Base-by-base conservation (phyloP, 2,113 vertebrate genomes). In the Polypterus senegalus region DNA sequence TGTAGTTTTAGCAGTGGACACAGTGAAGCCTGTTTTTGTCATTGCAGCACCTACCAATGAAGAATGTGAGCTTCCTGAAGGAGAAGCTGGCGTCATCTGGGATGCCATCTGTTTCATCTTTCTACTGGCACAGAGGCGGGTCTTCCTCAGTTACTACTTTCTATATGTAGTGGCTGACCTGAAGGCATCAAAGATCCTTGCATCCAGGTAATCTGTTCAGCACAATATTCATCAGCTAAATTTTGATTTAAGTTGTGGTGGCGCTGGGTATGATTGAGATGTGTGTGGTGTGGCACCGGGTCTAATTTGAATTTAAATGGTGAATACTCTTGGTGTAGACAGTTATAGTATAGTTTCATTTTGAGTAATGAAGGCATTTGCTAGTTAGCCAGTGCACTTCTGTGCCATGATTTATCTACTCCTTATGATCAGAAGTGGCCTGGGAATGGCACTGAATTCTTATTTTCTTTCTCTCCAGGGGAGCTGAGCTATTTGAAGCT, bases 121-220 rank as follows among this genome's bases (percentile, higher is more conserved):
- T 57, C 80, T 91, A 48, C 72, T 88, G 65, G 75, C 70, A 6
- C 88, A 86, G 71, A 65, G 77, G 9, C 75, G 79, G 27, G 73
- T 83, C 57, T 91, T 90, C 64, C 83, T 79, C 61, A 90, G 85
- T 70, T 86, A 83, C 67, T 83, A 84, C 62, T 88, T 83, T 67
- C 81, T 90, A 9, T 85, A 81, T 1, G 68, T 84, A 51, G 84
- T 85, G 47, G 82, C 85, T 44, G 81, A 91, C 60, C 76, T 81
- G 57, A 86, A 83, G 70, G 79, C 83, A 4, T 77, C 78, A 1
- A 82, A 83, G 60, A 81, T 79, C 63, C 70, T 86, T 46, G 87
- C 83, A 27, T 82, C 77, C 64, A 86, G 89, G 81, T 85, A 56
- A 70, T 48, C n/a, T 43, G 43, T 10, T 27, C 4, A 48, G 46